phyloP scores from a whole-genome alignment of 1,140 invertebrate species.

The Bombus confusus region DNA sequence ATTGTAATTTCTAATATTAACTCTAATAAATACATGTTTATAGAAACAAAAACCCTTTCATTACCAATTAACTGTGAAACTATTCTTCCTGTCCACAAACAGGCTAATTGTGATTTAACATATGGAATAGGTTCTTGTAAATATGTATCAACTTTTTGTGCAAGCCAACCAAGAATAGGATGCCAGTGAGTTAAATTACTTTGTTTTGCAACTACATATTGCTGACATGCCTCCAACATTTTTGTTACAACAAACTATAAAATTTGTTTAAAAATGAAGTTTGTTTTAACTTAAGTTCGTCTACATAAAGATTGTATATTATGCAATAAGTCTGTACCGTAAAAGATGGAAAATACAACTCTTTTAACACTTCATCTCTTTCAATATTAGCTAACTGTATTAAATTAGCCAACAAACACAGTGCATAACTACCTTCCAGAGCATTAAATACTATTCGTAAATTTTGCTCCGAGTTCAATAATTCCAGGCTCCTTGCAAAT shows the following conservation, averaged over 20 bases:
- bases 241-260: constrained; percentile 89
- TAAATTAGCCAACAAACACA: constrained; percentile 91
- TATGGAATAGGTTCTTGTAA: constrained; percentile 91
- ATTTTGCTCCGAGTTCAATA: constrained; percentile 91
- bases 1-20: not conserved
- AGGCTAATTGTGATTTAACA: constrained; percentile 91
- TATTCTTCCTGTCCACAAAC: constrained; percentile 91
- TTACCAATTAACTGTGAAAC: constrained; percentile 81
- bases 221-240: constrained; percentile 92
- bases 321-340: constrained; percentile 82
- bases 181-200: constrained; percentile 98
- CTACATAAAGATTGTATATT: not conserved
- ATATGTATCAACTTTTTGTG: constrained; percentile 91
- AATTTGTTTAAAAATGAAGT: constrained; percentile 9
- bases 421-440: constrained; percentile 93
- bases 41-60: not conserved
- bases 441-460: constrained; percentile 93
- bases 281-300: not conserved
- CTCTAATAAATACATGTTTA: not conserved
- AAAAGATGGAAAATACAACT: constrained; percentile 87
- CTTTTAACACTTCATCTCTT: constrained; percentile 84
- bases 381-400: constrained; percentile 90
- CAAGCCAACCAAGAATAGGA: constrained; percentile 98
- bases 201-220: constrained; percentile 92
- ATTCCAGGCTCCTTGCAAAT: constrained; percentile 88